phyloP scores from a whole-genome alignment of 2,797 vertebrate genomes.

The Austrolebias charrua region DNA sequence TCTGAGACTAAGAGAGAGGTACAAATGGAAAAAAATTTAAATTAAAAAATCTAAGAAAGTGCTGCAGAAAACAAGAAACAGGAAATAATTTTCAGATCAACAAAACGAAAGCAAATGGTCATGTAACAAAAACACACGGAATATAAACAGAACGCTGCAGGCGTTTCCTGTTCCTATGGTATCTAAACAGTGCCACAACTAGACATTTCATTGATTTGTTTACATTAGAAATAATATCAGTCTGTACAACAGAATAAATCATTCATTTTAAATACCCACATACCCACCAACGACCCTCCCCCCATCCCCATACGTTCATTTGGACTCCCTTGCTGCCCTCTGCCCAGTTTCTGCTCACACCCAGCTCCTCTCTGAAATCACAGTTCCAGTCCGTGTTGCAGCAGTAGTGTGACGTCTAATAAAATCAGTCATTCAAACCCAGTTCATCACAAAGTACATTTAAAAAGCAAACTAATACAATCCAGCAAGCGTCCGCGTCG shows the following conservation, averaged over 20 bases:
- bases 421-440: conserved; percentile 68
- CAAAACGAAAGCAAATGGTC: conserved; percentile 53
- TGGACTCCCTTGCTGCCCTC: conserved; percentile 18
- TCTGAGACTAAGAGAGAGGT: conserved; percentile 70
- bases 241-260: conserved; percentile 81
- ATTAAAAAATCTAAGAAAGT: conserved; percentile 43
- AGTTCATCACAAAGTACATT: conserved; percentile 71
- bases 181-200: conserved; percentile 75
- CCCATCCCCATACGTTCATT: conserved; percentile 41
- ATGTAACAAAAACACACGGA: conserved; percentile 64
- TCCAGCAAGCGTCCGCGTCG: conserved; percentile 63
- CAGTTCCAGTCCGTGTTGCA: conserved; percentile 77
- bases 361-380: conserved; percentile 62
- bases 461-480: conserved; percentile 78
- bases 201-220: conserved; percentile 68
- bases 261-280: conserved; percentile 76
- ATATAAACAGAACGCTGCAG: conserved; percentile 77
- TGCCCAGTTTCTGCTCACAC: conserved; percentile 28
- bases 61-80: conserved; percentile 65
- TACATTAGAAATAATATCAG: conserved; percentile 75
- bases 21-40: conserved; percentile 50
- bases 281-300: conserved; percentile 28
- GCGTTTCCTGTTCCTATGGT: conserved; percentile 59
- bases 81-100: conserved; percentile 56
- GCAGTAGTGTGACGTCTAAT: conserved; percentile 71